Percentiles rank a stretch among this genome's conserved stretches.
Conservation (phyloP, 2,113 vertebrate species). For the Corynorhinus townsendii region DNA sequence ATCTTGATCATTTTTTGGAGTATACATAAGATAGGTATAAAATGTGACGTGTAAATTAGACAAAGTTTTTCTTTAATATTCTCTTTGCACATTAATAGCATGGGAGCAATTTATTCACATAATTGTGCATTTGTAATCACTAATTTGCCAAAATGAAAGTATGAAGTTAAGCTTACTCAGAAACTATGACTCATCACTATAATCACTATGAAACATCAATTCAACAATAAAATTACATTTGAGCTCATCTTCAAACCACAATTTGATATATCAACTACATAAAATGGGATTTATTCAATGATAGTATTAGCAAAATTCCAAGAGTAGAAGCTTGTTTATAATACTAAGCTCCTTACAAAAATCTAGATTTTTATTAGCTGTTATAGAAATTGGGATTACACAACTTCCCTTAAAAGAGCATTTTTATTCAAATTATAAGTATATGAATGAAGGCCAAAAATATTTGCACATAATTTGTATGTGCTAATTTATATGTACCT, state of each 20-base stretch:
- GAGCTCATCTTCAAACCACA: neutral
- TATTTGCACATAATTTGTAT: neutral
- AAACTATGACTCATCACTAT: neutral
- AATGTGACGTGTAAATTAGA: conserved; percentile 6
- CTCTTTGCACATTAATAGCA: neutral
- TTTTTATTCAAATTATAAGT: neutral
- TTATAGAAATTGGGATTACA: neutral
- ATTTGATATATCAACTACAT: neutral
- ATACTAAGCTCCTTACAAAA: neutral
- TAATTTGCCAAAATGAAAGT: neutral
- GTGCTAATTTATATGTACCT: neutral
- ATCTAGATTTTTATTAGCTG: neutral
- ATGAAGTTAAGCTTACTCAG: neutral
- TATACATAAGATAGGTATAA: neutral
- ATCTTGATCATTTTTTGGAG: neutral
- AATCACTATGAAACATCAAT: neutral
- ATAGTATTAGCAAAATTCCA: neutral
- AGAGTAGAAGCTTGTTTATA: neutral
- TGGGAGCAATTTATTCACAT: neutral
- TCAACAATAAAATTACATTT: conserved; percentile 19
- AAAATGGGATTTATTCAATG: neutral
- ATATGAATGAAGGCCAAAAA: neutral
- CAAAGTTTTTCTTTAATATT: conserved; percentile 13
- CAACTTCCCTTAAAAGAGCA: neutral
- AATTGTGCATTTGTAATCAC: neutral